A percentile compares a stretch with the other conserved stretches of the same genome.
Evolutionary conservation across 2,888 invertebrate genomes (phyloP).

Genomic region (Autographa gamma): DNA sequence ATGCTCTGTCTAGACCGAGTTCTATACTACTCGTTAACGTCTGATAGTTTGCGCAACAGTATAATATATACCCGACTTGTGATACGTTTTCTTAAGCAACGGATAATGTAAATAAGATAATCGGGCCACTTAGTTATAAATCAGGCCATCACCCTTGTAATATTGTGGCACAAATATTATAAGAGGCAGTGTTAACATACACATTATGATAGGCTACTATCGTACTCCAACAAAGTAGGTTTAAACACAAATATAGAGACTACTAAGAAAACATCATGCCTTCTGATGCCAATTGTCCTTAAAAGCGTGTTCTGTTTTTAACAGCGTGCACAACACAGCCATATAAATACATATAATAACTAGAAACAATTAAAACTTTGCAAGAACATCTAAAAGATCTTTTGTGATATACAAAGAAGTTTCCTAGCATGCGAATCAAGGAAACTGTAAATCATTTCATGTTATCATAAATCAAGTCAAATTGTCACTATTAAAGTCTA

Average conservation of each 20-base stretch:
- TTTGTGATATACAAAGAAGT: too few relatives aligned
- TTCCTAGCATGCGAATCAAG: background rate
- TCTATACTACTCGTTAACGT: slow-evolving; percentile 65
- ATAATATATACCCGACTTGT: slow-evolving; percentile 45
- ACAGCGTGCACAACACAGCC: background rate
- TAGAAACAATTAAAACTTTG: background rate
- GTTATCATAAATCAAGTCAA: too few relatives aligned
- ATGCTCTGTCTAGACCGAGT: slow-evolving; percentile 65
- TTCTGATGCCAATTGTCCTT: background rate
- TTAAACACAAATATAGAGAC: background rate
- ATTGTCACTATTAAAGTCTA: too few relatives aligned
- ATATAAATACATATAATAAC: background rate
- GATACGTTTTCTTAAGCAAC: slow-evolving; percentile 35
- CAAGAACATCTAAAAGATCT: background rate
- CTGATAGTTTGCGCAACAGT: slow-evolving; percentile 59
- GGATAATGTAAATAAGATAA: slow-evolving; percentile 15
- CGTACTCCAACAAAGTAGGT: background rate
- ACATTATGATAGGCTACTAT: background rate
- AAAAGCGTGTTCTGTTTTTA: background rate
- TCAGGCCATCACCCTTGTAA: slow-evolving; percentile 12
- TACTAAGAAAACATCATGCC: background rate
- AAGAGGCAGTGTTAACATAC: background rate
- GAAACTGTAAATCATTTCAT: background rate
- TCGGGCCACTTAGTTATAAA: slow-evolving; percentile 13
- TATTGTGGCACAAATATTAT: slow-evolving; percentile 8